Evolutionary conservation across 2,888 invertebrate genomes (phyloP).

Genomic region (Philaethria dido): DNA sequence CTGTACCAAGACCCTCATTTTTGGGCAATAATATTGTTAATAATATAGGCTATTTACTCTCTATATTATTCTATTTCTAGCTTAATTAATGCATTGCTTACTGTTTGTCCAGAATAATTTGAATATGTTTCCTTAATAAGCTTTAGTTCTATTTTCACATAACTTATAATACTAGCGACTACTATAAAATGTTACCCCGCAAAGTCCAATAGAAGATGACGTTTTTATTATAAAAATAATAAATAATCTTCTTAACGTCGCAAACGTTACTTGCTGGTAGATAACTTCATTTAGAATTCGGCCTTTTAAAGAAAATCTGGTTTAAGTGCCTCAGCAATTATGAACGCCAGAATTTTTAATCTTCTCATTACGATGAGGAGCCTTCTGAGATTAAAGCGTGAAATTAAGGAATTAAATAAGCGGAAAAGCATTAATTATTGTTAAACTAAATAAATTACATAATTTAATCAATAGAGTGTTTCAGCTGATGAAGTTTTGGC

Average conservation of each 20-base stretch:
- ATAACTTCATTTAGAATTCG: slow-evolving; percentile 24
- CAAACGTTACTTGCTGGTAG: slow-evolving; percentile 11
- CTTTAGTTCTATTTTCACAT: too few species aligned
- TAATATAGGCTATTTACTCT: background rate
- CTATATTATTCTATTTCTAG: background rate
- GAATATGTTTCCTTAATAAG: too few species aligned
- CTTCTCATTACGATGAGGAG: slow-evolving; percentile 69
- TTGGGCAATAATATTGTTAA: slow-evolving; percentile 29
- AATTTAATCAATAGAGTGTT: slow-evolving; percentile 20
- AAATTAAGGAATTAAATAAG: slow-evolving; percentile 24
- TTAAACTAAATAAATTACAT: slow-evolving; percentile 24
- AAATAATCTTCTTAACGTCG: slow-evolving; percentile 14
- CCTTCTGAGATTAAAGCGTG: slow-evolving; percentile 58
- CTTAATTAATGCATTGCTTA: background rate
- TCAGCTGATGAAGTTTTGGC: background rate
- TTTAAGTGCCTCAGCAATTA: slow-evolving; percentile 65
- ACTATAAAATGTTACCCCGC: background rate
- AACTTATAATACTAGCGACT: too few species aligned
- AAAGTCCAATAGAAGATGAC: background rate
- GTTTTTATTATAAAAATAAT: slow-evolving; percentile 5
- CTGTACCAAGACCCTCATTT: slow-evolving; percentile 59
- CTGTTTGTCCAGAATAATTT: background rate
- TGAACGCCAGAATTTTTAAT: slow-evolving; percentile 69
- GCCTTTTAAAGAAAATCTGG: slow-evolving; percentile 56
- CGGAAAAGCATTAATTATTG: slow-evolving; percentile 23